These are phyloP conservation scores for Tenthredo scrophulariae DNA, from an alignment of 2,888 invertebrate genomes.

Conservation along the genomic window DNA sequence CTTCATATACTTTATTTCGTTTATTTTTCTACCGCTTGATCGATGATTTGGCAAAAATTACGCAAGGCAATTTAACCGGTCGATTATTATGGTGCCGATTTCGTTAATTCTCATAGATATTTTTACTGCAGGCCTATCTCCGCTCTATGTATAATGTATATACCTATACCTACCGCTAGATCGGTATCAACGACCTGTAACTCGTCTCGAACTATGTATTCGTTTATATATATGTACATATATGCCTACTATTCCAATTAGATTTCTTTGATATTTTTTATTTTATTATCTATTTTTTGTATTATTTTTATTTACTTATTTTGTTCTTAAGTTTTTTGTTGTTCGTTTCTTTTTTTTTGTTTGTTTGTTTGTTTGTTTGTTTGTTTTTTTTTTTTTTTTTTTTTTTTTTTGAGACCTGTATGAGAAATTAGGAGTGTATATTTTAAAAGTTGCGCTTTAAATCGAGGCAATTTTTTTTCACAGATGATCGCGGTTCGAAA, in stretches of 20 bases:
- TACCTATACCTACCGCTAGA: neutral
- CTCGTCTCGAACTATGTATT: slow-evolving; percentile 7
- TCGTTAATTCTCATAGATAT: slow-evolving; percentile 24
- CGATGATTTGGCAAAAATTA: slow-evolving; percentile 70
- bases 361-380: neutral
- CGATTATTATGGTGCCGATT: slow-evolving; percentile 26
- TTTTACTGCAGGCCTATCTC: neutral
- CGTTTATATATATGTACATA: neutral
- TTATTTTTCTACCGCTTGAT: slow-evolving; percentile 58
- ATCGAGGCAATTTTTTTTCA: slow-evolving; percentile 72
- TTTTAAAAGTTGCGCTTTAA: slow-evolving; percentile 61
- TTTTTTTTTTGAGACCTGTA: neutral
- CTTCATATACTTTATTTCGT: slow-evolving; percentile 11
- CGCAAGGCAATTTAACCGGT: slow-evolving; percentile 61
- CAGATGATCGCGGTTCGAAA: slow-evolving; percentile 61
- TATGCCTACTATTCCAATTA: slow-evolving; percentile 1
- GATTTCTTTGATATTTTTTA: neutral
- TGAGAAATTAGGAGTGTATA: slow-evolving; percentile 37
- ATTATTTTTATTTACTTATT: neutral
- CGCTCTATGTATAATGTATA: neutral
- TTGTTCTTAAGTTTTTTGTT: neutral
- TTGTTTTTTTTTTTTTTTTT: neutral
- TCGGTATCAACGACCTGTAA: slow-evolving; percentile 36
- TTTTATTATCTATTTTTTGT: neutral
- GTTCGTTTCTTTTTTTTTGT: neutral